Percentiles rank a stretch among this genome's conserved stretches.
Evolutionary conservation across 1,140 invertebrate genomes (phyloP).

Genomic region (Aphelenchoides avenae): DNA sequence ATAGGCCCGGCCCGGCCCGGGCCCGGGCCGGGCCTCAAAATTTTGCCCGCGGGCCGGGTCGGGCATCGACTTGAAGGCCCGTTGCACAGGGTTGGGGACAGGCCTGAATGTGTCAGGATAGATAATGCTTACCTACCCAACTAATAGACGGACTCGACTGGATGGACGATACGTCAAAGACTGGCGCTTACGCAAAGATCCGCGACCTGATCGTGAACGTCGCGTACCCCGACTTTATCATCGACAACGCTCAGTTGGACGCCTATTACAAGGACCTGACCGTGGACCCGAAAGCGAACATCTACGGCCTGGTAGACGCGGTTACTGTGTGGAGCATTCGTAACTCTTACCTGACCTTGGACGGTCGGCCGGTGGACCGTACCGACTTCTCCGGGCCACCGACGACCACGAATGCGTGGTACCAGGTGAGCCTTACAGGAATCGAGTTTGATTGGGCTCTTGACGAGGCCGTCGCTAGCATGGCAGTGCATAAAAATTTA

Average conservation of each 20-base stretch:
- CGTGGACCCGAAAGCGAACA: slow-evolving; percentile 20
- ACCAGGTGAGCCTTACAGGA: slow-evolving; percentile 13
- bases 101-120: no score
- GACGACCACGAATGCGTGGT: slow-evolving; percentile 30
- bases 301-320: no score
- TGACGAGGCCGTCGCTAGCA: no score
- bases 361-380: slow-evolving; percentile 10
- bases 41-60: no score
- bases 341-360: neutral
- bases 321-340: neutral
- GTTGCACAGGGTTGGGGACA: no score
- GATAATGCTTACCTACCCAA: no score
- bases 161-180: slow-evolving; percentile 42
- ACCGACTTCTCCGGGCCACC: slow-evolving; percentile 24
- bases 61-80: no score
- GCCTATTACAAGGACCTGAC: slow-evolving; percentile 32
- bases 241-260: slow-evolving; percentile 33
- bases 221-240: slow-evolving; percentile 44
- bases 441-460: slow-evolving; percentile 4
- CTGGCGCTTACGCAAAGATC: slow-evolving; percentile 45
- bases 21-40: no score
- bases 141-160: slow-evolving; percentile 46
- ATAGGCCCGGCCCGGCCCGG: no score
- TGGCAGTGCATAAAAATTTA: no score
- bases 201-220: slow-evolving; percentile 44